Evolutionary conservation across 35 echinoderm and acorn worm genomes (phyloP).

Genomic region (Heliocidaris erythrogramma): DNA sequence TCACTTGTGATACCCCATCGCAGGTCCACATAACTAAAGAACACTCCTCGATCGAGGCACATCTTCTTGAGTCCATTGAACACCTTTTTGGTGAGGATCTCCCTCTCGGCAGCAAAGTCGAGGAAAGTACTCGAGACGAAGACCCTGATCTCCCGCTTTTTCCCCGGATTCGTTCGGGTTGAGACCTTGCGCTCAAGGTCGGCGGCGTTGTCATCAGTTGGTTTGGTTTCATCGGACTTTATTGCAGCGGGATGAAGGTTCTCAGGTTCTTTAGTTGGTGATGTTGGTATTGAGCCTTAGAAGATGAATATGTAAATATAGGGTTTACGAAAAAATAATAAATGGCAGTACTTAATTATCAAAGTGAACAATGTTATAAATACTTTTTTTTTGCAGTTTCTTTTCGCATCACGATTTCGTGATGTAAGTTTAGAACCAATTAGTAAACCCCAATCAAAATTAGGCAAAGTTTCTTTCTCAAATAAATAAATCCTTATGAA

Average conservation of each 20-base stretch:
- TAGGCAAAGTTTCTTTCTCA: too few relatives aligned
- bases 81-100: slow-evolving; percentile 84
- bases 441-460: too few relatives aligned
- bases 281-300: not conserved
- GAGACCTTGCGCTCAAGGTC: not conserved
- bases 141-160: slow-evolving; percentile 83
- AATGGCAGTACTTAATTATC: too few relatives aligned
- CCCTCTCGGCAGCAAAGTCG: slow-evolving; percentile 83
- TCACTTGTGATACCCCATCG: slow-evolving; percentile 86
- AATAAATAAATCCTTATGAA: not conserved
- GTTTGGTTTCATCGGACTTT: not conserved
- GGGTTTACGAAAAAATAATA: too few relatives aligned
- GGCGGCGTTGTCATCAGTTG: not conserved
- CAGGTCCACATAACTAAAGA: slow-evolving; percentile 92
- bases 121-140: slow-evolving; percentile 90
- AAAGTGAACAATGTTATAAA: too few relatives aligned
- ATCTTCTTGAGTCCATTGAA: slow-evolving; percentile 82
- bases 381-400: too few relatives aligned
- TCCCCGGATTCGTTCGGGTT: slow-evolving; percentile 14
- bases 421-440: too few relatives aligned
- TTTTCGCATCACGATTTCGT: too few relatives aligned
- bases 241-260: too few relatives aligned
- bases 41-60: slow-evolving; percentile 81
- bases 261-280: not conserved
- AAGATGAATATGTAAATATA: not conserved